These are phyloP conservation scores for Sorex araneus DNA, from an alignment of 2,113 vertebrate species.

Conservation along the genomic window DNA sequence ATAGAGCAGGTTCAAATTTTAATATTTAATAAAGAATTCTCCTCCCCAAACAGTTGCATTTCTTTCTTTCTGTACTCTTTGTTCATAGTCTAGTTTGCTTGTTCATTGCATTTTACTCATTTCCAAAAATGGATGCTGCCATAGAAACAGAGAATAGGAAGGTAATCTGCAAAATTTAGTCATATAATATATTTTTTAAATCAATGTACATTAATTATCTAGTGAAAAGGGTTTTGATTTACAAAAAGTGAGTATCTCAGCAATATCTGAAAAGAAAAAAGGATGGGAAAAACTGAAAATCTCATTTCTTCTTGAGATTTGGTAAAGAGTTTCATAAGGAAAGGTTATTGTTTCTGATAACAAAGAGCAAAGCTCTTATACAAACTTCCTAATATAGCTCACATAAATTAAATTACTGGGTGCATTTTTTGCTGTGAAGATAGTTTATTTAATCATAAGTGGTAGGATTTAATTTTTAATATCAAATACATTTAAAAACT, in stretches of 20 bases:
- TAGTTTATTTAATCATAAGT: too few species aligned
- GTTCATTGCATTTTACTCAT: background rate
- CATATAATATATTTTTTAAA: background rate
- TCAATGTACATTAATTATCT: slow-evolving; percentile 14
- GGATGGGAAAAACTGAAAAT: background rate
- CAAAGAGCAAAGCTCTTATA: slow-evolving; percentile 19
- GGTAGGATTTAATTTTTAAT: too few species aligned
- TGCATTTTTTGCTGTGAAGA: background rate
- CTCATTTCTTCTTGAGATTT: slow-evolving; percentile 32
- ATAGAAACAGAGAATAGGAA: background rate
- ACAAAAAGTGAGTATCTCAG: background rate
- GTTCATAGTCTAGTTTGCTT: background rate
- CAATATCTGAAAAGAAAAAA: background rate
- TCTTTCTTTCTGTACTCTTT: background rate
- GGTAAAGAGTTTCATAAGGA: slow-evolving; percentile 43
- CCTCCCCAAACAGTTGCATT: background rate
- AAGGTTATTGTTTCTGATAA: slow-evolving; percentile 51
- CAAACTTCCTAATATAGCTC: slow-evolving; percentile 30
- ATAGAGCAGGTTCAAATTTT: background rate
- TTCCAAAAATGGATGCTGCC: background rate
- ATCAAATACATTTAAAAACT: too few species aligned
- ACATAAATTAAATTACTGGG: slow-evolving; percentile 36
- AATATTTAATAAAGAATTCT: background rate
- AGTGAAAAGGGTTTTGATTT: slow-evolving; percentile 17
- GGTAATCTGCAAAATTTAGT: background rate